Conservation (phyloP, 1,140 invertebrate species). For the Caligus rogercresseyi region DNA sequence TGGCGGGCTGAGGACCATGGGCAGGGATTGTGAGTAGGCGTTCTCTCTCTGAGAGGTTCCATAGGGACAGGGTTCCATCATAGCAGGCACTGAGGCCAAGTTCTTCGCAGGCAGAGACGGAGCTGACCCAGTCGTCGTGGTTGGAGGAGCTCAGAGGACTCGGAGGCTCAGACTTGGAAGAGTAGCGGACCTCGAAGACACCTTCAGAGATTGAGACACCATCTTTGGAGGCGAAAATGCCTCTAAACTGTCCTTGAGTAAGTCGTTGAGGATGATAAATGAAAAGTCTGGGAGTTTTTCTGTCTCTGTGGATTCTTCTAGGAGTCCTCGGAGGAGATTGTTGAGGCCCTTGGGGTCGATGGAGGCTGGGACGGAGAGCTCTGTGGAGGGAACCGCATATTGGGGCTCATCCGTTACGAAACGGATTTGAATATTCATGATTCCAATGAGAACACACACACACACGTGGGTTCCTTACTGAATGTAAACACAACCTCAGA, state of each 20-base stretch:
- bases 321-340: neutral
- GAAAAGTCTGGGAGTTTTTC: neutral
- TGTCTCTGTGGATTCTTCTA: neutral
- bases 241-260: neutral
- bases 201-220: conserved; percentile 46
- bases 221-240: neutral
- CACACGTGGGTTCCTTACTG: too few relatives aligned
- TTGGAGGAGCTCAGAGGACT: conserved; percentile 70
- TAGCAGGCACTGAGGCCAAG: conserved; percentile 79
- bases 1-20: conserved; percentile 59
- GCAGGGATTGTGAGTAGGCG: conserved; percentile 30
- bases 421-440: conserved; percentile 2
- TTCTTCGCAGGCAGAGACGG: conserved; percentile 34
- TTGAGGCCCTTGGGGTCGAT: conserved; percentile 1
- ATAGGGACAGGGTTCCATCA: conserved; percentile 76
- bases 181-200: conserved; percentile 69
- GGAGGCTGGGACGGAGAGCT: conserved; percentile 10
- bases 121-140: conserved; percentile 89
- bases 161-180: conserved; percentile 67
- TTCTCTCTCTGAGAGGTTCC: conserved; percentile 35
- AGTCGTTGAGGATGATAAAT: conserved; percentile 2
- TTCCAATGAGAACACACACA: too few relatives aligned
- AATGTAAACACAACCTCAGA: too few relatives aligned
- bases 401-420: neutral
- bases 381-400: neutral